Evolutionary conservation across 1,140 invertebrate genomes (phyloP), one percentile per base, ranked within the genome.

Genomic region (Acromyrmex heyeri): DNA sequence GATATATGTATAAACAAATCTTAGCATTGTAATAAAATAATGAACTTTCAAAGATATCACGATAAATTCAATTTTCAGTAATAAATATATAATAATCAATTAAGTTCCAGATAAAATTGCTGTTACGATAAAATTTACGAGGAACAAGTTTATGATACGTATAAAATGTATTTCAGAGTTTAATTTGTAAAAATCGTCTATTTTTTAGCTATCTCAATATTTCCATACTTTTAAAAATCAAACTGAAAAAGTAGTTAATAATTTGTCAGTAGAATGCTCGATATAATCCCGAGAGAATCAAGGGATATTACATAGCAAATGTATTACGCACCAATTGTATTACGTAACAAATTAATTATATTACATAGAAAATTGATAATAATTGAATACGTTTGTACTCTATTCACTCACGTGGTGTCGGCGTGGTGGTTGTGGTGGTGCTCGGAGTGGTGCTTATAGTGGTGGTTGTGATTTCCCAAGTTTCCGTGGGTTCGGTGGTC

Each of bases 381-480:
- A n/a, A 73, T 73, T 38, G 38, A 61, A 30, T 24, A 21, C 65
- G 21, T 48, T 82, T 55, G 21, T n/a, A 95, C 96, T 65, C 38
- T 8, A 44, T 44, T 34, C 34, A 65, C 64, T 97, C 96, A 96
- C 97, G 96, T 92, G 97, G 97, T 85, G 97, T 97, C 87, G 96
- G 91, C 1, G 97, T 97, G 65, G 96, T 97, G 59, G 96, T 97
- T 24, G 96, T 96, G 27, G 96, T 96, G 3, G 96, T 95, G 53
- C 95, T 96, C 8, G 96, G 96, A 0, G 95, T 96, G 2, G 96
- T 96, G 0, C 95, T 95, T 0, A 94, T 94, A 1, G 94, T 94
- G 0, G 93, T 95, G 30, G 96, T 96, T 2, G 95, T 96, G 85
- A 96, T 95, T 91, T 92, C 90, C 90, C 88, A 91, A 90, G 92